Evolutionary conservation across 2,113 vertebrate genomes (phyloP).

Genomic region (Hydropotes inermis): DNA sequence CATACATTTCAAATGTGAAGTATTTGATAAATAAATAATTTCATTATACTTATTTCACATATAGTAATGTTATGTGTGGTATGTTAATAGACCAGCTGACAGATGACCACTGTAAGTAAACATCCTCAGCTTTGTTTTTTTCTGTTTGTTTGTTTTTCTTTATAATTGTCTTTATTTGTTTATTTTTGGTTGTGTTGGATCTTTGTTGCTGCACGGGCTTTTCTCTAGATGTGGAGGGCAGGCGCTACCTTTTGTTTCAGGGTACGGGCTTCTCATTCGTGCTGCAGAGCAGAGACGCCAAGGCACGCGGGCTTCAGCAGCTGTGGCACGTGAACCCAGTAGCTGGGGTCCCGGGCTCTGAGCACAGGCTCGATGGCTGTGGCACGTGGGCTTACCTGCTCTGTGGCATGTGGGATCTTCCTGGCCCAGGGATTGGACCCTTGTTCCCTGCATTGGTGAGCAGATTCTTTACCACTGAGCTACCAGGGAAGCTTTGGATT

Average conservation of each 20-base stretch:
- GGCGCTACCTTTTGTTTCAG: accelerated
- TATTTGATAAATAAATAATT: not conserved
- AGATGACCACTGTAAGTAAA: not conserved
- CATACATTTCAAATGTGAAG: not conserved
- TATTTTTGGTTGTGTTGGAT: not conserved
- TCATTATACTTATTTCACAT: not conserved
- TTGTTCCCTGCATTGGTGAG: not conserved
- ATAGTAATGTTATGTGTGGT: not conserved
- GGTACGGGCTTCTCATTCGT: not conserved
- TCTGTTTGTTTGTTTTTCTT: not conserved
- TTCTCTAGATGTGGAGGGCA: not conserved
- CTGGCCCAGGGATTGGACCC: not conserved
- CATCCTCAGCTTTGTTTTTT: not conserved
- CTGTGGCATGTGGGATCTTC: not conserved
- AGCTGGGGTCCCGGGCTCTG: not conserved
- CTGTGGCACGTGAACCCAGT: not conserved
- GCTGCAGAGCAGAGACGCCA: not conserved
- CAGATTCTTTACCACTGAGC: not conserved
- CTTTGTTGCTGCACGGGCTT: not conserved
- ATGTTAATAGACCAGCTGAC: not conserved
- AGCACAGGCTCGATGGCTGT: not conserved
- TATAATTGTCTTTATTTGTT: not conserved
- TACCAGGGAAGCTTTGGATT: not conserved
- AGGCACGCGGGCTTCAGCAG: not conserved
- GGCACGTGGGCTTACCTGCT: not conserved